Percentiles rank a stretch among this genome's conserved stretches.
These are phyloP conservation scores for Drosophila saltans DNA, from an alignment of 1,140 invertebrate genomes.

Conservation along the genomic window DNA sequence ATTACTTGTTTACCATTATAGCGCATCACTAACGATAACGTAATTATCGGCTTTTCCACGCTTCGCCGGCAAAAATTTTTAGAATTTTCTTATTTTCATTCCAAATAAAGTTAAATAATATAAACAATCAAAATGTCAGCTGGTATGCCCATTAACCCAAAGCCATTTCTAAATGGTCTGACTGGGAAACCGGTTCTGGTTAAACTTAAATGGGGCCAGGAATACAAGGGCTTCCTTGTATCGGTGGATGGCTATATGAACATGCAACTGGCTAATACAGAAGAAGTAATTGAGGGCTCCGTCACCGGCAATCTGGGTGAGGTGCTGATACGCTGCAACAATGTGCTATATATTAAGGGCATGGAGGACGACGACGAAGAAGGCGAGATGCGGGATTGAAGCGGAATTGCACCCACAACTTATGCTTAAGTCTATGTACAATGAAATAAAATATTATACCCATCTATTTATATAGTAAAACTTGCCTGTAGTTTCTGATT, in stretches of 20 bases:
- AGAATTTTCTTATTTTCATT: constrained; percentile 37
- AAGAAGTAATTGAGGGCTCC: constrained; percentile 97
- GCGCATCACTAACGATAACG: not conserved
- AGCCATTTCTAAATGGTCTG: constrained; percentile 98
- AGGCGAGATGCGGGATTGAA: constrained; percentile 96
- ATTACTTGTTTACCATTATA: not conserved
- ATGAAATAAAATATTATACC: constrained; percentile 61
- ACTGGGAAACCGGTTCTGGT: constrained; percentile 99
- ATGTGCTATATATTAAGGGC: constrained; percentile 98
- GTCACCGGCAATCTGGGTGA: constrained; percentile 98
- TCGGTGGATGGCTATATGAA: constrained; percentile 99
- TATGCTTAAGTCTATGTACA: constrained; percentile 52
- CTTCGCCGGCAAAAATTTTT: constrained; percentile 56
- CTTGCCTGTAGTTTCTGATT: constrained; percentile 86
- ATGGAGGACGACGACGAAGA: constrained; percentile 99
- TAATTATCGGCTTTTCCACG: constrained; percentile 25
- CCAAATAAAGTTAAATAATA: constrained; percentile 25
- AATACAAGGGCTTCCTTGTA: constrained; percentile 99
- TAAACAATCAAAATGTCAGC: constrained; percentile 86
- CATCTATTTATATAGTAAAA: constrained; percentile 56
- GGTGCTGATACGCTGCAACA: constrained; percentile 99
- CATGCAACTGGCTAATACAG: constrained; percentile 98
- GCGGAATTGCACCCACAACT: constrained; percentile 22
- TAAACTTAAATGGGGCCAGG: constrained; percentile 99
- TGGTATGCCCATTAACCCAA: constrained; percentile 98